phyloP scores from a whole-genome alignment of 92 coral and sea anemone species.

The Phenganax stokvisi region DNA sequence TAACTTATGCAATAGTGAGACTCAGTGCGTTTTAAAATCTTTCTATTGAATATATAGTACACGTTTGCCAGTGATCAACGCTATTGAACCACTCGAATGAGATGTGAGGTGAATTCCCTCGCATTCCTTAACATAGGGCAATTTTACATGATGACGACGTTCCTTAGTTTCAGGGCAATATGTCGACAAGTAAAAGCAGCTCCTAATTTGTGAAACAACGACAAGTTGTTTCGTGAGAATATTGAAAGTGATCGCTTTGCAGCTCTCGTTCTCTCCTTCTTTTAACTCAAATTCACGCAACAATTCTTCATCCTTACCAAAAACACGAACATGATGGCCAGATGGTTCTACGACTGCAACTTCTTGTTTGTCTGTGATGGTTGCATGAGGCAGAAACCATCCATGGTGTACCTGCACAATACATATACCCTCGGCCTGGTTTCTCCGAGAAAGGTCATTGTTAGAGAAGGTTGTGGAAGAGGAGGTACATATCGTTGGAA shows the following conservation, averaged over 20 bases:
- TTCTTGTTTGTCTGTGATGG: neutral
- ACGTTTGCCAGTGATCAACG: no score
- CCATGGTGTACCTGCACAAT: neutral
- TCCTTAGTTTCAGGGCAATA: neutral
- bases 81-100: no score
- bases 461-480: no score
- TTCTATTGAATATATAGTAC: no score
- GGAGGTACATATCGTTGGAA: no score
- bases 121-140: neutral
- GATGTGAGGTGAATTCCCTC: neutral
- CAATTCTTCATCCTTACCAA: neutral
- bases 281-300: neutral
- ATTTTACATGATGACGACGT: neutral
- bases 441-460: no score
- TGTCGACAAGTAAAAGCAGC: neutral
- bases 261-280: neutral
- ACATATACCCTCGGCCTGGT: no score
- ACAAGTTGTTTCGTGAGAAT: neutral
- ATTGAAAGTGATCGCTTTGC: neutral
- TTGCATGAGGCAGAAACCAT: neutral
- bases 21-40: neutral
- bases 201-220: neutral
- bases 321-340: neutral
- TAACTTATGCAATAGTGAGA: neutral
- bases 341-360: neutral